These are phyloP conservation scores for Euwallacea fornicatus DNA, from an alignment of 1,140 invertebrate genomes.

Conservation along the genomic window DNA sequence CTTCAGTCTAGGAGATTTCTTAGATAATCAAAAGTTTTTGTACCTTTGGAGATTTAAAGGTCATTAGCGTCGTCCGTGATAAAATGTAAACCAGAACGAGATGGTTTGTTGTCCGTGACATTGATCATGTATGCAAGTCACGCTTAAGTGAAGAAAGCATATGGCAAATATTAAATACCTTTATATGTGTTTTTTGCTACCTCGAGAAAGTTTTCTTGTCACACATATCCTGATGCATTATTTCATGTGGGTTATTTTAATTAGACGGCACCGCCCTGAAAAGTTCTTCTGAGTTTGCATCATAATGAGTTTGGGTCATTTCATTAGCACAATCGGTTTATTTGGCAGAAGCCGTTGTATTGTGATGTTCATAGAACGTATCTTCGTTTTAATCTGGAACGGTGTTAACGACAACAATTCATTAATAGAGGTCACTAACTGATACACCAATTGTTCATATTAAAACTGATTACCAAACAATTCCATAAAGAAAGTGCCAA, in stretches of 20 bases:
- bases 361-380: no score
- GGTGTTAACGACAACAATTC: no score
- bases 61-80: slow-evolving; percentile 20
- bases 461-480: slow-evolving; percentile 25
- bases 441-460: slow-evolving; percentile 1
- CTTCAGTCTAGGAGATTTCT: slow-evolving; percentile 17
- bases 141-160: slow-evolving; percentile 29
- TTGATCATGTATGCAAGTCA: slow-evolving; percentile 30
- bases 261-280: background rate
- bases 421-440: slow-evolving; percentile 6
- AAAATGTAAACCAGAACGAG: slow-evolving; percentile 36
- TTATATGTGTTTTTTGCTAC: slow-evolving; percentile 18
- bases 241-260: slow-evolving; percentile 17
- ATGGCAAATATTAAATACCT: slow-evolving; percentile 24
- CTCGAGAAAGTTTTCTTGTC: slow-evolving; percentile 27
- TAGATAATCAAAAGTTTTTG: slow-evolving; percentile 26
- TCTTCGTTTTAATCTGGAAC: no score
- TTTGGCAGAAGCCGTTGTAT: no score
- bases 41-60: slow-evolving; percentile 32
- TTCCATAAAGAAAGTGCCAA: slow-evolving; percentile 28
- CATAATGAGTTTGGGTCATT: no score
- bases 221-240: slow-evolving; percentile 17
- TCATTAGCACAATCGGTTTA: no score
- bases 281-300: no score
- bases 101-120: slow-evolving; percentile 27